These are phyloP conservation scores for Oopsacas minuta DNA, from an alignment of 37 sponge, comb jelly and placozoan genomes.

Conservation along the genomic window DNA sequence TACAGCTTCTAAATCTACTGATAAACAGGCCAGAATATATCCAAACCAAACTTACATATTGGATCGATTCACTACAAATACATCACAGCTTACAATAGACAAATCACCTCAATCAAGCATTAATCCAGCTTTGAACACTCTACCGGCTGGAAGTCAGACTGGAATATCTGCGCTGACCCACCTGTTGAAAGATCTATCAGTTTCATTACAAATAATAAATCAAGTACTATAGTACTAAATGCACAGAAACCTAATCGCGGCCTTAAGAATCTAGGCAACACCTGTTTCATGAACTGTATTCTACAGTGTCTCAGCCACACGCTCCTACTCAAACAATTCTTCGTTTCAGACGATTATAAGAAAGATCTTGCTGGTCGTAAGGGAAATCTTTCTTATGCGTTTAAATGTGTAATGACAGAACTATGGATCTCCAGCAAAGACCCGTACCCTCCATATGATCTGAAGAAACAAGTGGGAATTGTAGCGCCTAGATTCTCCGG, in stretches of 20 bases:
- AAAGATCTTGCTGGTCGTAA: background rate
- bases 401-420: background rate
- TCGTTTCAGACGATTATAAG: background rate
- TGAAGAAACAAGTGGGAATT: background rate
- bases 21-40: no score
- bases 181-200: no score
- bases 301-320: constrained; percentile 8
- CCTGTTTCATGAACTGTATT: constrained; percentile 14
- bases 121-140: no score
- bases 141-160: no score
- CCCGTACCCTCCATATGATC: background rate
- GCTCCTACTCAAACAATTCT: background rate
- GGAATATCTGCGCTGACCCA: no score
- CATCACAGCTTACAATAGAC: no score
- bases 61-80: no score
- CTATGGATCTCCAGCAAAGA: background rate
- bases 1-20: no score
- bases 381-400: background rate
- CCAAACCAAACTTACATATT: no score
- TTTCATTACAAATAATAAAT: no score
- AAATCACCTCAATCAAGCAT: no score
- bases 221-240: no score
- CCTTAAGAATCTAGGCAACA: background rate
- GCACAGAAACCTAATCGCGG: background rate
- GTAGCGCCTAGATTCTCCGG: constrained; percentile 5